A percentile compares a stretch with the other conserved stretches of the same genome.
Conservation (phyloP, 1,140 invertebrate species). For the Streblospio benedicti region DNA sequence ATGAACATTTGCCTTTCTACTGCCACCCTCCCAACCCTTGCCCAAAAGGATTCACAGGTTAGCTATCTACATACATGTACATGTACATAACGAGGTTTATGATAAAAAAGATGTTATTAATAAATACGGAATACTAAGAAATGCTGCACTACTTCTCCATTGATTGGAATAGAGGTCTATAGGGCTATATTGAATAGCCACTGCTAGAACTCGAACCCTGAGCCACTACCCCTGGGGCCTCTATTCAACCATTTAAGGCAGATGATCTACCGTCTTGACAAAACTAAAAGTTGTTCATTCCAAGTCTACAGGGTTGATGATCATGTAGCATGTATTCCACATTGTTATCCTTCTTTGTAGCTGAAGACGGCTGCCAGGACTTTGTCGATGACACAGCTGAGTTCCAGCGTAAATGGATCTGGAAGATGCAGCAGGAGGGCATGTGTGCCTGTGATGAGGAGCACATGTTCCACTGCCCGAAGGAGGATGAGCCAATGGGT, state of each 20-base stretch:
- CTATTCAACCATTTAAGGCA: too few species aligned
- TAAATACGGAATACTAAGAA: too few species aligned
- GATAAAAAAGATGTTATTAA: slow-evolving; percentile 12
- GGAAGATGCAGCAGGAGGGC: slow-evolving; percentile 65
- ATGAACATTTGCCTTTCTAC: slow-evolving; percentile 88
- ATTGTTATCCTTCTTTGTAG: slow-evolving; percentile 33
- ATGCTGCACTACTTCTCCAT: too few species aligned
- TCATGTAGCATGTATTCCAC: too few species aligned
- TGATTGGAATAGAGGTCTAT: too few species aligned
- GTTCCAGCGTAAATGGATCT: slow-evolving; percentile 77
- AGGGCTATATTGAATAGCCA: too few species aligned
- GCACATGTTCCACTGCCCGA: slow-evolving; percentile 91
- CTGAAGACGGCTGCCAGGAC: slow-evolving; percentile 77
- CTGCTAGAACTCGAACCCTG: too few species aligned
- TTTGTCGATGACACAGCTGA: slow-evolving; percentile 91
- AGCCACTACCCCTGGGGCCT: too few species aligned
- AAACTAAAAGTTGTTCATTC: too few species aligned
- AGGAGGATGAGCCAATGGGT: slow-evolving; percentile 18
- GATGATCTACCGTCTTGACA: too few species aligned
- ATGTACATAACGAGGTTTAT: slow-evolving; percentile 12
- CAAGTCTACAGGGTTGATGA: too few species aligned
- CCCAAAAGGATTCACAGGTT: slow-evolving; percentile 58
- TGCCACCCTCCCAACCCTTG: slow-evolving; percentile 99
- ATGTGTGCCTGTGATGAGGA: slow-evolving; percentile 97
- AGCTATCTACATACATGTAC: too few species aligned